A percentile compares a stretch with the other conserved stretches of the same genome.
phyloP scores from a whole-genome alignment of 1,140 invertebrate species.

The Archivesica marissinica region DNA sequence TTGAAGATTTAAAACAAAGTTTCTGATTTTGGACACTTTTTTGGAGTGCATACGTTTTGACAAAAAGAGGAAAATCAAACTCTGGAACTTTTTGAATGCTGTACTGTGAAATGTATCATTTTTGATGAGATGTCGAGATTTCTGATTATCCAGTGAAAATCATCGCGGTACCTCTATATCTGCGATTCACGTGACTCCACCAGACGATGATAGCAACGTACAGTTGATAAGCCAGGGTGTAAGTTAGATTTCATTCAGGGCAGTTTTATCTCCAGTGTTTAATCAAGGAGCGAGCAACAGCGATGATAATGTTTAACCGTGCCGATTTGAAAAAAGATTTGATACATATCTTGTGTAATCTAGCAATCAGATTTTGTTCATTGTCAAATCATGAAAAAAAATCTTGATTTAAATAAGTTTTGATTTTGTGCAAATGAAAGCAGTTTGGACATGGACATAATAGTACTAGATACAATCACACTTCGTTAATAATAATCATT shows the following conservation, averaged over 20 bases:
- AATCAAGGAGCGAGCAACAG: slow-evolving; percentile 38
- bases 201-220: slow-evolving; percentile 14
- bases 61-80: neutral
- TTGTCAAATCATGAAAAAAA: neutral
- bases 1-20: slow-evolving; percentile 11
- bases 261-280: slow-evolving; percentile 5
- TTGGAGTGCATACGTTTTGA: neutral
- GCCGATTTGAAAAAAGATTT: slow-evolving; percentile 20
- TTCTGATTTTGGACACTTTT: slow-evolving; percentile 6
- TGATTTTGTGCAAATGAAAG: neutral
- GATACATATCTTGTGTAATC: slow-evolving; percentile 9
- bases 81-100: neutral
- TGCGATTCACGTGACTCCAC: slow-evolving; percentile 17
- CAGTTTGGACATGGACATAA: too few species aligned
- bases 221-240: slow-evolving; percentile 32
- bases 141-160: slow-evolving; percentile 37
- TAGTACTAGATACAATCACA: too few species aligned
- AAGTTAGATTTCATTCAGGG: slow-evolving; percentile 15
- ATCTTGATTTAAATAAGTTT: neutral
- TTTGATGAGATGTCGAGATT: slow-evolving; percentile 10
- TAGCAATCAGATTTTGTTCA: neutral
- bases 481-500: too few species aligned
- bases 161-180: slow-evolving; percentile 2
- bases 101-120: slow-evolving; percentile 7
- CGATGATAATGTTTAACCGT: slow-evolving; percentile 29